Evolutionary conservation across 2,888 invertebrate species (phyloP).

Genomic region (Anodontia alba): DNA sequence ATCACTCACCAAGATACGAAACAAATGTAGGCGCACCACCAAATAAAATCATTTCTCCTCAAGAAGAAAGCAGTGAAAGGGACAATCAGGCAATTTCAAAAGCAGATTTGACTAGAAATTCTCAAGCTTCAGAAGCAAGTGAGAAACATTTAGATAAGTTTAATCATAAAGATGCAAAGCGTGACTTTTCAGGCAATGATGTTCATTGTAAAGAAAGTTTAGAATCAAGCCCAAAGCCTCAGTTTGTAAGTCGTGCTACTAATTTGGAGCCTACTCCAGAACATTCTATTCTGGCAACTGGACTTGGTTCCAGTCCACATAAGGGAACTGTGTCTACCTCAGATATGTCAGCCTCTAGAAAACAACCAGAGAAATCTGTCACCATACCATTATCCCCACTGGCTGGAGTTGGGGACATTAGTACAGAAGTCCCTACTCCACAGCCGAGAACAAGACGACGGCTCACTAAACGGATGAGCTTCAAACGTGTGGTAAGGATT

Average conservation of each 20-base stretch:
- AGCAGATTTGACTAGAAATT: neutral
- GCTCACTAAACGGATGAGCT: conserved; percentile 43
- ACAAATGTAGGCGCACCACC: conserved; percentile 14
- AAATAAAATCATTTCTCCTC: neutral
- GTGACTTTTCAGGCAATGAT: neutral
- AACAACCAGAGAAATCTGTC: neutral
- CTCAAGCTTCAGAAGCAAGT: neutral
- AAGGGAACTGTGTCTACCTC: neutral
- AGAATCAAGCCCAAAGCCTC: neutral
- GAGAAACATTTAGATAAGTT: neutral
- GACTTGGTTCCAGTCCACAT: neutral
- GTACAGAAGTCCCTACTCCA: conserved; percentile 23
- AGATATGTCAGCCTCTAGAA: neutral
- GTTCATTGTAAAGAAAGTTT: neutral
- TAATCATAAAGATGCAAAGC: neutral
- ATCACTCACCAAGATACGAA: conserved; percentile 36
- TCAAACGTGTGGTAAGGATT: conserved; percentile 53
- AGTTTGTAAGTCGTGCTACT: neutral
- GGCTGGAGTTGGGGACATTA: neutral
- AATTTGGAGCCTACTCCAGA: neutral
- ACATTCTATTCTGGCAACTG: neutral
- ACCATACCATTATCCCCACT: neutral
- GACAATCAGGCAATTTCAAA: neutral
- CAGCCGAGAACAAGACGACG: conserved; percentile 36
- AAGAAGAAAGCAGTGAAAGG: neutral